Evolutionary conservation across 2,888 invertebrate species (phyloP), one percentile per base, ranked within the genome.

Genomic region (Drosophila kuntzei): DNA sequence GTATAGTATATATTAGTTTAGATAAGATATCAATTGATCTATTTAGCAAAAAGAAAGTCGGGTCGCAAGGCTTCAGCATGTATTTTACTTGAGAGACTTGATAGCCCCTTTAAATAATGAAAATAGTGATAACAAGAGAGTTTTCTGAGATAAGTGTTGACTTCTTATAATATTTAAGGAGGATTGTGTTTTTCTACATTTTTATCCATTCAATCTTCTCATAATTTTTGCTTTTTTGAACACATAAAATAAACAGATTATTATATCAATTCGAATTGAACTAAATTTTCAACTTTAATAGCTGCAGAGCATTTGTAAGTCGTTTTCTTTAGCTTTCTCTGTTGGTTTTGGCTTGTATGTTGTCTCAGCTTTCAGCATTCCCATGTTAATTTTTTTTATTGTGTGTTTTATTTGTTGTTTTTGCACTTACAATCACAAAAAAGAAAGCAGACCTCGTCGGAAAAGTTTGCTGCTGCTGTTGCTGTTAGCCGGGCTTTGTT

Each of bases 301-400:
- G 2, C 1, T 32, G n/a, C 11, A 71, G 70, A 54, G 73, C 25
- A 68, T 59, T 20, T 29, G 20, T 1, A 4, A 27, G 34, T 73
- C 73, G 47, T 20, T 55, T 11, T 39, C 16, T 29, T n/a, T 9
- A 37, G 18, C 9, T 9, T 18, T 55, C 37, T 25, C 12, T 11
- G 43, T 66, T 54, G 39, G 16, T 29, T 64, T 55, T 67, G 58
- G 51, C 64, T 70, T 58, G 64, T 18, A 53, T 79, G 80, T 80
- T 86, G 61, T 66, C 67, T 85, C 81, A 82, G 83, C 79, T 83
- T 80, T 70, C 49, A 44, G 54, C 46, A 57, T 76, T 80, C 76
- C 73, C 74, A 73, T 51, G 51, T 34, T 44, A 27, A 50, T 60
- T 53, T 57, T 18, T 18, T 39, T 49, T 53, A 12, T 59, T 65